Base-by-base conservation (phyloP, 2,888 invertebrate genomes). In the Lapara coniferarum region DNA sequence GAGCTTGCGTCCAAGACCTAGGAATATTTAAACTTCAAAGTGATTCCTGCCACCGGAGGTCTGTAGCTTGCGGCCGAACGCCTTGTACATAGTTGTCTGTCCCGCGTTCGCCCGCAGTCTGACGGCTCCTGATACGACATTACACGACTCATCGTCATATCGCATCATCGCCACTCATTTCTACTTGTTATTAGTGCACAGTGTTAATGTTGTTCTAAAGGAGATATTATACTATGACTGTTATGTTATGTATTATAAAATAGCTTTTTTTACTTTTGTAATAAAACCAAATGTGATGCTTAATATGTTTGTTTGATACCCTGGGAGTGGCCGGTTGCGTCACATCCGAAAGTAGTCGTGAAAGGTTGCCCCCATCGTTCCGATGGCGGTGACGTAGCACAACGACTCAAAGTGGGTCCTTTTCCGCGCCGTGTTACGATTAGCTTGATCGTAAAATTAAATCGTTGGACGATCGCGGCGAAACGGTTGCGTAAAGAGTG, bases 121-220 rank as follows among this genome's bases (percentile, higher is more conserved):
- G 72, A 75, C 68, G 67, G 81, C 79, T 77, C 73, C 75, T 69
- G 67, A 51, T 66, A 68, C 63, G 58, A 68, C 76, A 74, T 78
- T 74, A 79, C 80, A 80, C 78, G 71, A 82, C 77, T 84, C 82
- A 83, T 84, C 81, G 77, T 80, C 73, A 73, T 75, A 75, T 75
- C 77, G 85, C 85, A 86, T 87, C 84, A 84, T 87, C 84, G 80
- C 81, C 83, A 84, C 83, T 88, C 89, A 87, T 89, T 80, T 81
- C 79, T 89, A 92, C 89, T 92, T 88, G 92, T 93, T 92, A 92
- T 91, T 90, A 89, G 89, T 89, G 91, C 92, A 92, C 92, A 88
- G 87, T 91, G 92, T 92, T 92, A 89, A 86, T 85, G 89, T 90
- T 89, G 83, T 89, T 84, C 83, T 83, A 87, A 88, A 84, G 85